Base-by-base conservation (phyloP, 2,888 invertebrate genomes). In the Conops quadrifasciatus region DNA sequence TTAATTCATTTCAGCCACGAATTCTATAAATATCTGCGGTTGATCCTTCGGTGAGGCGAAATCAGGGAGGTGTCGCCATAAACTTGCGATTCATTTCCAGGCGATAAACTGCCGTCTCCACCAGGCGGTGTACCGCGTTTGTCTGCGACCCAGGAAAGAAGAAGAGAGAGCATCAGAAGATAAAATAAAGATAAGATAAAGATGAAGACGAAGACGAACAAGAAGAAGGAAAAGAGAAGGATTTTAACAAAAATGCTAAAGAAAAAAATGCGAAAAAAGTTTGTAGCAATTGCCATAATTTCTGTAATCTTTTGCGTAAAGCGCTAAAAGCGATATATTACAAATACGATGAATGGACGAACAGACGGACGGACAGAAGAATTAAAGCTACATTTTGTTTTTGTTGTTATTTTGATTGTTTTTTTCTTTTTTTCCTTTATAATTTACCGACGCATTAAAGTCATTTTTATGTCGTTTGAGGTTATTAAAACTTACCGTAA, bases 11-110 rank as follows among this genome's bases (percentile, higher is more conserved):
- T 11, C 21, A 24, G 24, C 78, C 28, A 16, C 5, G 1, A 2
- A 15, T 13, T 28, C 28, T 58, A 80, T 77, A 81, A 78, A 76
- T 78, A 80, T 77, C 81, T 77, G 71, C 81, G 79, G 76, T 81
- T 78, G 74, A 80, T 78, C 73, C 82, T 78, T 76, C 77, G 78
- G 71, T 80, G 79, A 30, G 82, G 81, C 65, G 82, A 82, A 77
- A 78, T 75, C 73, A 81, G 75, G 64, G 80, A 80, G 56, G 83
- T 77, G 76, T 82, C 81, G 74, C 82, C 83, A 78, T 82, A 83
- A 79, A 82, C 80, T 73, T 80, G 80, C 66, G 81, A 80, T 76
- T 79, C 80, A 77, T 79, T 80, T 77, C 79, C 79, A 76, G 77
- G 73, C 78, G 80, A 79, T 78, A 78, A 77, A 76, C 74, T 76